These are phyloP conservation scores for Glaucidium brasilianum DNA, from an alignment of 2,113 vertebrate species.

Conservation along the genomic window DNA sequence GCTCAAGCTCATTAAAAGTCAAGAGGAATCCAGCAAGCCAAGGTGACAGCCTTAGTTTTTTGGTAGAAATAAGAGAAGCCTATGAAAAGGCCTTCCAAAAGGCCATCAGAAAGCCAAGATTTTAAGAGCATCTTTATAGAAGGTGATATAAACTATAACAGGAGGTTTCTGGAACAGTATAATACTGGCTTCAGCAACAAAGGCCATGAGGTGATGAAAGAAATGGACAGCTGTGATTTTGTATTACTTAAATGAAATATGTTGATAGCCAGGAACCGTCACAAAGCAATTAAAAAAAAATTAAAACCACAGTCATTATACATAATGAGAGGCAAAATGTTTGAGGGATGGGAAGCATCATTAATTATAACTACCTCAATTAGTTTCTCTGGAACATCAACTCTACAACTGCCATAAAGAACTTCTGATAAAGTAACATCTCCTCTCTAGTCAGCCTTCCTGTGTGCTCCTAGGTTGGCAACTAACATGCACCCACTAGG, in stretches of 20 bases:
- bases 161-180: not conserved
- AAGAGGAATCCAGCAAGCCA: not conserved
- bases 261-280: not conserved
- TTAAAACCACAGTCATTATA: not conserved
- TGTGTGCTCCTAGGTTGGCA: not conserved
- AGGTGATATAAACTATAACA: not conserved
- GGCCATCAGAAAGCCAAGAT: not conserved
- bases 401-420: not conserved
- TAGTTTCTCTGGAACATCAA: not conserved
- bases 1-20: not conserved
- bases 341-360: not conserved
- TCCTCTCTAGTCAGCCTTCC: not conserved
- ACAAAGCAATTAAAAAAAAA: not conserved
- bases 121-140: slow-evolving; percentile 26
- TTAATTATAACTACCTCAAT: not conserved
- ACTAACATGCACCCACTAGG: not conserved
- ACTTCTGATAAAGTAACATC: not conserved
- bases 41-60: not conserved
- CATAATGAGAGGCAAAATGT: not conserved
- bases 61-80: not conserved
- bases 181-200: not conserved
- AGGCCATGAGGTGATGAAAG: not conserved
- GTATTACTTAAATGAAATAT: slow-evolving; percentile 1
- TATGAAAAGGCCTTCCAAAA: not conserved
- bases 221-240: not conserved